These are phyloP conservation scores for Thereva unica DNA, from an alignment of 2,888 invertebrate species.

Conservation along the genomic window DNA sequence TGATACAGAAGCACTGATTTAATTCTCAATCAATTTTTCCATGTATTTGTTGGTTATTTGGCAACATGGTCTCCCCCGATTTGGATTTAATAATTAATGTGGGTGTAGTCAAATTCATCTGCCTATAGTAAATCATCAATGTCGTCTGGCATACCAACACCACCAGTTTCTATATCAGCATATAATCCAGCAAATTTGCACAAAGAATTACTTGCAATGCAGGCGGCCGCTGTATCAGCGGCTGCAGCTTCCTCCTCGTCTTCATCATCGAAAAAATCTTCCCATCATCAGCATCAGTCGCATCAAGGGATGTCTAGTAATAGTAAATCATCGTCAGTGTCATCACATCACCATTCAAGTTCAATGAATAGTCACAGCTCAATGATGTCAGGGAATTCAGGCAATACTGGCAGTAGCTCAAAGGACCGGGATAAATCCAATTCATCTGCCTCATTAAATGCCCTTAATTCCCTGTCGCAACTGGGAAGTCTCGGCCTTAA, in stretches of 20 bases:
- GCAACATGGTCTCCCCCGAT: not conserved
- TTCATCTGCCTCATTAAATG: constrained; percentile 54
- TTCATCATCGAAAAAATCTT: constrained; percentile 47
- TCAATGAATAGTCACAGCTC: constrained; percentile 45
- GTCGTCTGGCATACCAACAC: constrained; percentile 48
- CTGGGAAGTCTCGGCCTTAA: constrained; percentile 56
- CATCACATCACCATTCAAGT: constrained; percentile 45
- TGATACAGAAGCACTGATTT: too few relatives aligned
- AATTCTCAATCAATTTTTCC: not conserved
- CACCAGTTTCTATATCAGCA: constrained; percentile 53
- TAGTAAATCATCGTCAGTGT: constrained; percentile 39
- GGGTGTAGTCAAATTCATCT: constrained; percentile 50
- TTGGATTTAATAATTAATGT: constrained; percentile 1
- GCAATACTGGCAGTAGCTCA: constrained; percentile 44
- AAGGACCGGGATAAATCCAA: constrained; percentile 56
- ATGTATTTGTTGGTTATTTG: not conserved
- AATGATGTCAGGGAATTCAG: constrained; percentile 37
- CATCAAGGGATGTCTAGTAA: constrained; percentile 40
- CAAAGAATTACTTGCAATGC: constrained; percentile 58
- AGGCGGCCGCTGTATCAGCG: constrained; percentile 56
- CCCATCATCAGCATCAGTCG: constrained; percentile 42
- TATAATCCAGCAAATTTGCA: constrained; percentile 58
- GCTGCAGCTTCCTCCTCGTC: constrained; percentile 40
- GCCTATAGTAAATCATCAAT: constrained; percentile 53
- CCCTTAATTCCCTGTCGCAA: constrained; percentile 56